A percentile compares a stretch with the other conserved stretches of the same genome.
Conservation (phyloP, 2,113 vertebrate genomes). For the Microtus pennsylvanicus region DNA sequence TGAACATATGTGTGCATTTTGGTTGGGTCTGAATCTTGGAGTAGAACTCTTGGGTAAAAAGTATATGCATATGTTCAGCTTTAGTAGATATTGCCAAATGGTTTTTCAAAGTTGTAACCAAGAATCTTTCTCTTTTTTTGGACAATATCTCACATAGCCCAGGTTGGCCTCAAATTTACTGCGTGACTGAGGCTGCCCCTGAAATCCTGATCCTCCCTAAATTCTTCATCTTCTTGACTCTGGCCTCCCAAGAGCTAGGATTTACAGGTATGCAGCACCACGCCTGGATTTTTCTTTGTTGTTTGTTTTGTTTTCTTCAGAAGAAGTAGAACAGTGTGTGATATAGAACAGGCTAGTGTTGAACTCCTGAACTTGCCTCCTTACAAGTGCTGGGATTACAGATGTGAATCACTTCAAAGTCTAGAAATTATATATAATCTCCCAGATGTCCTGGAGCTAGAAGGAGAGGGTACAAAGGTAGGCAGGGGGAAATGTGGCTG, state of each 20-base stretch:
- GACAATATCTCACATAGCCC: background rate
- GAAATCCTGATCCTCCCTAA: background rate
- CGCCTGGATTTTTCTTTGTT: background rate
- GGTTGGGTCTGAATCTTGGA: constrained; percentile 58
- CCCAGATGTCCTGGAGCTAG: constrained; percentile 27
- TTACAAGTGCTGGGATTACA: background rate
- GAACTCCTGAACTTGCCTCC: background rate
- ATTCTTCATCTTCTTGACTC: background rate
- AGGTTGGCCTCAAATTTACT: background rate
- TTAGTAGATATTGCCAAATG: constrained; percentile 59
- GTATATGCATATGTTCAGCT: constrained; percentile 60
- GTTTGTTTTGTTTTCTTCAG: background rate
- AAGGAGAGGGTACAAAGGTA: background rate
- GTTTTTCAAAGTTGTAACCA: constrained; percentile 66
- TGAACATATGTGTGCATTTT: constrained; percentile 69
- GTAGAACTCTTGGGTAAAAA: constrained; percentile 65
- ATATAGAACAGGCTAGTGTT: background rate
- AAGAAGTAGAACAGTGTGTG: background rate
- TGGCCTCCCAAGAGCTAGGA: background rate
- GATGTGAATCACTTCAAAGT: background rate
- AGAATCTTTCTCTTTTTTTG: constrained; percentile 1
- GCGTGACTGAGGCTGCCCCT: background rate
- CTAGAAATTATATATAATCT: background rate
- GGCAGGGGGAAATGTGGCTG: constrained; percentile 33
- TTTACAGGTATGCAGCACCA: background rate